A percentile compares a stretch with the other conserved stretches of the same genome.
These are phyloP conservation scores for Brachionus rubens DNA, from an alignment of 1,140 invertebrate genomes.

Conservation along the genomic window DNA sequence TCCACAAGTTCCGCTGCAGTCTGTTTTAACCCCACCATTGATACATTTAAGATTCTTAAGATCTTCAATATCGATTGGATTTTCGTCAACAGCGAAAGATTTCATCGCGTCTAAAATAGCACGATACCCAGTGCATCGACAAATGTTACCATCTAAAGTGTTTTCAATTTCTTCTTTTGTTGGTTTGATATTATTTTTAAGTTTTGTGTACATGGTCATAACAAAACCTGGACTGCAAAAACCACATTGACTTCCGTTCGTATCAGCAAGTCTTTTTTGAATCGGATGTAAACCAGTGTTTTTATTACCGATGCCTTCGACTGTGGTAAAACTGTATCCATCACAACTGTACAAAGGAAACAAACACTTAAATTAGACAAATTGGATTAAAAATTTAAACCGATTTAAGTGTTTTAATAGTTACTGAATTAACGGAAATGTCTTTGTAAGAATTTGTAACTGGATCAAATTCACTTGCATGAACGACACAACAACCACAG, in stretches of 20 bases:
- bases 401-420: constrained; percentile 47
- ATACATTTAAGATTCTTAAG: constrained; percentile 10
- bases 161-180: constrained; percentile 53
- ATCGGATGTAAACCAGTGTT: background rate
- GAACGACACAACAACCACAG: constrained; percentile 72
- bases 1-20: background rate
- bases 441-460: constrained; percentile 61
- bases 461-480: constrained; percentile 59
- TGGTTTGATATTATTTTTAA: constrained; percentile 52
- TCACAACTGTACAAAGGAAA: constrained; percentile 69
- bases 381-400: background rate
- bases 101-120: constrained; percentile 56
- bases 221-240: constrained; percentile 61
- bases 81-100: constrained; percentile 1
- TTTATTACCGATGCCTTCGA: constrained; percentile 64
- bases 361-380: constrained; percentile 64
- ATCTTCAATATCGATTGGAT: constrained; percentile 43
- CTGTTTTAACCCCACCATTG: background rate
- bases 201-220: constrained; percentile 55
- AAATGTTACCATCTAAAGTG: constrained; percentile 56
- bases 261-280: constrained; percentile 57
- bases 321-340: constrained; percentile 73
- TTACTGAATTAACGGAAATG: constrained; percentile 74
- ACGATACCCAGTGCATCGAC: constrained; percentile 60
- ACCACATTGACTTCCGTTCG: constrained; percentile 59